Conservation (phyloP, 2,888 invertebrate genomes). For the Ophioninae sp. region DNA sequence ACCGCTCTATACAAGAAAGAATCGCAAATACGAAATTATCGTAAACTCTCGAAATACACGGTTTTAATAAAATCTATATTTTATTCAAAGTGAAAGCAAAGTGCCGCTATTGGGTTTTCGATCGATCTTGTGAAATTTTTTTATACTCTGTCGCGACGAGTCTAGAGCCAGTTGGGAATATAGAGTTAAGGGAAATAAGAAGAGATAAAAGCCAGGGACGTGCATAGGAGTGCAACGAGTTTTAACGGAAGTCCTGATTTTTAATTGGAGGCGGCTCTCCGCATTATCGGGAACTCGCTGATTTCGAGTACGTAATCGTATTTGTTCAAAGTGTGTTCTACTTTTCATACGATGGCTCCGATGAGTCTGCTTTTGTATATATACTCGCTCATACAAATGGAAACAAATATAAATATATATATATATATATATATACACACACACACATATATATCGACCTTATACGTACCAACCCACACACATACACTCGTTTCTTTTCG, state of each 20-base stretch:
- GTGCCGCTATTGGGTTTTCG: slow-evolving; percentile 2
- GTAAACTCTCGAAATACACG: slow-evolving; percentile 1
- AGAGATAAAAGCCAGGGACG: not conserved
- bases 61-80: not conserved
- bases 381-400: not conserved
- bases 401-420: not conserved
- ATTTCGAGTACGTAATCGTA: slow-evolving; percentile 56
- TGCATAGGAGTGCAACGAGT: slow-evolving; percentile 19
- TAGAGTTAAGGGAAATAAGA: not conserved
- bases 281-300: slow-evolving; percentile 43
- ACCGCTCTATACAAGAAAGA: slow-evolving; percentile 3
- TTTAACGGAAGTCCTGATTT: not conserved
- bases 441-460: not conserved
- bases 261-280: slow-evolving; percentile 13
- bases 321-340: slow-evolving; percentile 28
- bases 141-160: slow-evolving; percentile 7
- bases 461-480: not conserved
- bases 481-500: slow-evolving; percentile 1
- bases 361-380: not conserved
- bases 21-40: not conserved
- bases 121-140: slow-evolving; percentile 27
- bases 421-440: not conserved
- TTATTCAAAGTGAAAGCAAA: slow-evolving; percentile 9
- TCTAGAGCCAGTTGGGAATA: slow-evolving; percentile 13
- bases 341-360: slow-evolving; percentile 2